Base-by-base conservation (phyloP, 2,888 invertebrate species). In the Heteromurus nitidus region DNA sequence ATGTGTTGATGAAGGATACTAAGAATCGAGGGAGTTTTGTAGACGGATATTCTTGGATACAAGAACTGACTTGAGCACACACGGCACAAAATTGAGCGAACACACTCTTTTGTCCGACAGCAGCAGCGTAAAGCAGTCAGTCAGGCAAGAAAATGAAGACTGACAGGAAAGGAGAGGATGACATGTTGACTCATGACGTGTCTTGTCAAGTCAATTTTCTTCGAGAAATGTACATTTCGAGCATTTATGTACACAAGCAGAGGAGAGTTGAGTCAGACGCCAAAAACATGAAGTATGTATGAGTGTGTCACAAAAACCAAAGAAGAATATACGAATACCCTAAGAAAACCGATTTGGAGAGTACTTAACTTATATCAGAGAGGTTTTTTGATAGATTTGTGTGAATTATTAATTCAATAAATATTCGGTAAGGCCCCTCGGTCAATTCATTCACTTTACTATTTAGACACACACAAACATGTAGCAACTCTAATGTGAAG, bases 101-200 rank as follows among this genome's bases (percentile, higher is more conserved):
- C n/a, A n/a, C n/a, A n/a, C n/a, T 60, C n/a, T 30, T 60, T 16
- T 60, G n/a, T 67, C 5, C 42, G 20, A 42, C 44, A 44, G 30
- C 67, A 55, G 31, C 65, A 20, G 47, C 13, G 50, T 1, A 22
- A 30, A 36, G 36, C 26, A 70, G 69, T 79, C 77, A 70, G 77
- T 79, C 50, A 79, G 53, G 42, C 70, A 79, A 53, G 24, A 31
- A 62, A 79, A 79, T 65, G 64, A 79, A 70, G 77, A 70, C 70
- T 79, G 77, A 65, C 77, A 70, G 69, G 62, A 70, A 79, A 69
- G 75, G 60, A 65, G 55, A 62, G 64, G 69, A 77, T 69, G 77
- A 79, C 70, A 79, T 69, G 77, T 79, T 79, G 77, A 79, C 77
- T 79, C 77, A 79, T 79, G 77, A 79, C 70, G 77, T 79, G 77